Conservation (phyloP, 2,797 vertebrate species). For the Semotilus atromaculatus region DNA sequence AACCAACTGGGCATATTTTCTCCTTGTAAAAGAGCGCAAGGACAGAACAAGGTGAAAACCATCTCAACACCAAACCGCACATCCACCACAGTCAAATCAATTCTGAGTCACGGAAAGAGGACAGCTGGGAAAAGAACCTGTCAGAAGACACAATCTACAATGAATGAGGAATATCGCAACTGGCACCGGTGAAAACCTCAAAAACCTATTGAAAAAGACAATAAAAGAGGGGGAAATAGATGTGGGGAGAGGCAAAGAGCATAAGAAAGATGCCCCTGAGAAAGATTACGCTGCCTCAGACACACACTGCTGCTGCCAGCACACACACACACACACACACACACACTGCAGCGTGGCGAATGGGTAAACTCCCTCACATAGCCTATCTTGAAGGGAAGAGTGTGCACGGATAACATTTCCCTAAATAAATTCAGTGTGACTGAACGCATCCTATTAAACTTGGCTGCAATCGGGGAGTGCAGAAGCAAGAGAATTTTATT, state of each 20-base stretch:
- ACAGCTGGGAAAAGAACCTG: slow-evolving; percentile 43
- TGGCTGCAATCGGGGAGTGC: not conserved
- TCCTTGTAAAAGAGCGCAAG: slow-evolving; percentile 34
- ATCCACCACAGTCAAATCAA: slow-evolving; percentile 45
- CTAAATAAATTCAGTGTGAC: slow-evolving; percentile 56
- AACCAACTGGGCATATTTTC: slow-evolving; percentile 6
- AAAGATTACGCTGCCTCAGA: slow-evolving; percentile 53
- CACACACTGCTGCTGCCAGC: slow-evolving; percentile 43
- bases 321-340: slow-evolving; percentile 27
- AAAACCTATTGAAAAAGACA: slow-evolving; percentile 39
- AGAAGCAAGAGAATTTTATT: slow-evolving; percentile 11
- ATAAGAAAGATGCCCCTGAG: slow-evolving; percentile 45
- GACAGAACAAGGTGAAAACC: slow-evolving; percentile 53
- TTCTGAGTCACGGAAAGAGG: slow-evolving; percentile 39
- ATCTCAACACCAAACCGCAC: slow-evolving; percentile 43
- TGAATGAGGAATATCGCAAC: slow-evolving; percentile 42
- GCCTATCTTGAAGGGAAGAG: slow-evolving; percentile 35
- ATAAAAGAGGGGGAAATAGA: slow-evolving; percentile 3
- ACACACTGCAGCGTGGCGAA: slow-evolving; percentile 52
- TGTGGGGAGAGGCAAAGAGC: slow-evolving; percentile 17
- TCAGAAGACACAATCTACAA: slow-evolving; percentile 48
- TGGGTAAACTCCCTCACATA: slow-evolving; percentile 54
- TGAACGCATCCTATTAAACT: slow-evolving; percentile 47
- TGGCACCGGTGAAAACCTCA: slow-evolving; percentile 32
- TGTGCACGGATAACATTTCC: slow-evolving; percentile 42